Evolutionary conservation across 2,113 vertebrate genomes (phyloP).

Genomic region (Zapus hudsonius): DNA sequence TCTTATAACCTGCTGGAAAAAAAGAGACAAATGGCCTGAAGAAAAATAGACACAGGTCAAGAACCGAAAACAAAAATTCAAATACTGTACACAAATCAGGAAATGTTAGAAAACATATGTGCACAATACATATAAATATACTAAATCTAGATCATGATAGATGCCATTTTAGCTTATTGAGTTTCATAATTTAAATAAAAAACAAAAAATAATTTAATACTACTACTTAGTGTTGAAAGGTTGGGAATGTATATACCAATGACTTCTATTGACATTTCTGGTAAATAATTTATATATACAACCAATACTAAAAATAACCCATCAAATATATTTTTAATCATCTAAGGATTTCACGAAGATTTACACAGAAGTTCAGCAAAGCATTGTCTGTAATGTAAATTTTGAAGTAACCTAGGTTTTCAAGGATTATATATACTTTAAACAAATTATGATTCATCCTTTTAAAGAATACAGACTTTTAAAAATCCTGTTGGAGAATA

Average conservation of each 20-base stretch:
- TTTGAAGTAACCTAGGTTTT: conserved; percentile 2
- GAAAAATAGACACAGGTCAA: neutral
- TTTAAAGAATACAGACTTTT: neutral
- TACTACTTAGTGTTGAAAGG: neutral
- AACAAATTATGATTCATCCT: neutral
- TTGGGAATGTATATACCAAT: neutral
- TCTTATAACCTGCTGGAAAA: neutral
- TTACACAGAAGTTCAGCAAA: neutral
- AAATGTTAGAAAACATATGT: neutral
- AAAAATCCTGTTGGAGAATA: no score
- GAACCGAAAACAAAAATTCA: neutral
- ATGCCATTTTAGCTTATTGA: neutral
- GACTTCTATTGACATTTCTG: neutral
- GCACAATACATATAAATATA: neutral
- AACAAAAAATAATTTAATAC: no score
- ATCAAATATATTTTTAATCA: neutral
- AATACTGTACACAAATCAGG: neutral
- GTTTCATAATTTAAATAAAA: neutral
- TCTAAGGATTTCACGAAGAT: neutral
- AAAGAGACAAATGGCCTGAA: neutral
- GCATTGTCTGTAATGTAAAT: neutral
- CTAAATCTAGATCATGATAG: neutral
- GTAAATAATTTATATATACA: neutral
- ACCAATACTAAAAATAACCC: neutral
- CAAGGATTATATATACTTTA: neutral